Evolutionary conservation across 2,888 invertebrate species (phyloP), one percentile per base, ranked within the genome.

Genomic region (Caenorhabditis doughertyi): DNA sequence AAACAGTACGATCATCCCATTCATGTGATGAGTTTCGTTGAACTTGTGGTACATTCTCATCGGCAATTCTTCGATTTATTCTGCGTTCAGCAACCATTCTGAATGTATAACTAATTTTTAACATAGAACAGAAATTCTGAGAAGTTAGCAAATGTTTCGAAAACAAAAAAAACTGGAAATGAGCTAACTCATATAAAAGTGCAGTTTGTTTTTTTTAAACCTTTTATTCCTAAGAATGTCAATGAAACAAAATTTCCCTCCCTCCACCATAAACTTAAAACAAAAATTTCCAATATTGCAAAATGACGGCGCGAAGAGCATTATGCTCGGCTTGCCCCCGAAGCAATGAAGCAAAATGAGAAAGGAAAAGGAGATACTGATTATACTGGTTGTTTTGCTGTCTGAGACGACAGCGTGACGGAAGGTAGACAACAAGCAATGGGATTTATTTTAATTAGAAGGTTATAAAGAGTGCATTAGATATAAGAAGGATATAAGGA

Each of bases 321-420:
- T 53, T 53, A 53, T 53, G 53, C 7, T 18, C 25, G 8, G 4
- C 8, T 18, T 18, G 7, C 18, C 18, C n/a, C n/a, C n/a, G 3
- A 18, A 47, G 44, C 44, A 47, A 47, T 47, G 44, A 47, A 4
- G 18, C 44, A 18, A 47, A 47, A 47, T 47, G 18, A 47, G 44
- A 47, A n/a, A 18, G 44, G 44, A 18, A 18, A 18, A 18, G 18
- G 44, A 47, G 44, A 47, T 47, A 47, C 44, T 47, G 44, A 47
- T 47, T 47, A 47, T 18, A 13, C 56, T 32, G 56, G 29, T 32
- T 56, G 8, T 47, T 13, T 47, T 13, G 18, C 18, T 47, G 44
- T 51, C 51, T 51, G 25, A 51, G 51, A 8, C 51, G 51, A 25
- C 51, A 13, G 25, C 44, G 44, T 47, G 44, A 47, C 51, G 25